Conservation (phyloP, 2,888 invertebrate species). For the Thalpophila matura region DNA sequence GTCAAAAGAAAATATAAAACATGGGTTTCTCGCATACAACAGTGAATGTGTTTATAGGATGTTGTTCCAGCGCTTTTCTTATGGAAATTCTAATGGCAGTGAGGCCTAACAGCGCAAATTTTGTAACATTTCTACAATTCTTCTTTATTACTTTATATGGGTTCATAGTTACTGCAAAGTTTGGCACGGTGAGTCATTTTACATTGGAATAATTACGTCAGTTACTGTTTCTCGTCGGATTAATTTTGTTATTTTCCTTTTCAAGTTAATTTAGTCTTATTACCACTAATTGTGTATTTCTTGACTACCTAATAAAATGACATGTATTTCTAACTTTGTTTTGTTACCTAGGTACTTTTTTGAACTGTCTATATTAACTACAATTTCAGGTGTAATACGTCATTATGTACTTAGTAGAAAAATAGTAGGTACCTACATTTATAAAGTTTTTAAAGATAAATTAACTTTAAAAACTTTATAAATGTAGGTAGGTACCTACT, state of each 20-base stretch:
- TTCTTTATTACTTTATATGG: slow-evolving; percentile 82
- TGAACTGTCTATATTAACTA: no score
- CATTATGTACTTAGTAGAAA: no score
- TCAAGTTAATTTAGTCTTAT: not conserved
- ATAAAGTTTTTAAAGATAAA: no score
- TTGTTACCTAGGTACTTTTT: no score
- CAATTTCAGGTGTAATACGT: no score
- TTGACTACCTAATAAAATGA: no score
- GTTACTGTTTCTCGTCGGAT: slow-evolving; percentile 2
- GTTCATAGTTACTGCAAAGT: slow-evolving; percentile 76
- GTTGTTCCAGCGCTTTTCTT: slow-evolving; percentile 82
- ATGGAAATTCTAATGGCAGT: slow-evolving; percentile 86
- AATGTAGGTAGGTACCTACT: no score
- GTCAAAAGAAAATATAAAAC: slow-evolving; percentile 12
- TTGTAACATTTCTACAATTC: slow-evolving; percentile 85
- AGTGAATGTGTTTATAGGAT: slow-evolving; percentile 79
- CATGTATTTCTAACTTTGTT: no score
- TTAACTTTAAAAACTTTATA: no score
- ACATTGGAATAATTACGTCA: slow-evolving; percentile 22
- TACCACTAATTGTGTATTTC: not conserved
- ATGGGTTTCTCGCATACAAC: slow-evolving; percentile 74
- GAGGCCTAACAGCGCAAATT: slow-evolving; percentile 79
- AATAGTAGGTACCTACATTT: no score
- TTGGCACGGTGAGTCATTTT: slow-evolving; percentile 77
- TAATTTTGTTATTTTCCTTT: slow-evolving; percentile 51